phyloP scores from a whole-genome alignment of 2,797 vertebrate genomes.

The Melanotaenia pygmaea region DNA sequence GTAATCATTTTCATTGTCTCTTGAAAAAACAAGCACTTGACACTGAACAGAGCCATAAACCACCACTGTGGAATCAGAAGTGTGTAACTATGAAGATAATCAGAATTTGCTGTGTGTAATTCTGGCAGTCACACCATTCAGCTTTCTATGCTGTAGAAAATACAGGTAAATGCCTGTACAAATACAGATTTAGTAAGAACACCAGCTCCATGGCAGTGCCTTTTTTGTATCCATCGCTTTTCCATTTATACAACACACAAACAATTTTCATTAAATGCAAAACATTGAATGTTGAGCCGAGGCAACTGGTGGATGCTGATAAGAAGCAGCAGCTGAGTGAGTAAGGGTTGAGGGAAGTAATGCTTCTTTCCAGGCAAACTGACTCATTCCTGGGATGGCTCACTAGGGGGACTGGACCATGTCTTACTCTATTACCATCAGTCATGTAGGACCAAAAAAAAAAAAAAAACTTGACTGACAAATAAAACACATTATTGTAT shows the following conservation, averaged over 20 bases:
- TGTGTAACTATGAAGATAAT: no score
- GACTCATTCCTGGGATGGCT: not conserved
- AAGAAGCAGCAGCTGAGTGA: slow-evolving; percentile 22
- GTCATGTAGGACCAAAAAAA: not conserved
- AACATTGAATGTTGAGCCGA: slow-evolving; percentile 9
- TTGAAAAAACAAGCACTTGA: no score
- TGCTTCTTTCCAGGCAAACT: slow-evolving; percentile 10
- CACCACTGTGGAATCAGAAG: no score
- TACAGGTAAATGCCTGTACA: slow-evolving; percentile 7
- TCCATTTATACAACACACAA: not conserved
- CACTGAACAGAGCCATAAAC: no score
- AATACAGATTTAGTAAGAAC: not conserved
- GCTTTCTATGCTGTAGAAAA: slow-evolving; percentile 1
- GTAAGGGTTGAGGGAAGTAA: slow-evolving; percentile 8
- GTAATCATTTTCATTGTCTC: no score
- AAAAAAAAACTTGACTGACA: no score
- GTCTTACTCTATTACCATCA: not conserved
- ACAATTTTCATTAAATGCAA: slow-evolving; percentile 3
- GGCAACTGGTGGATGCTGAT: slow-evolving; percentile 38
- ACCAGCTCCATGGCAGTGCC: not conserved
- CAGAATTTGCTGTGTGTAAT: slow-evolving; percentile 5
- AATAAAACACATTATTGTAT: no score
- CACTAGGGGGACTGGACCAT: not conserved
- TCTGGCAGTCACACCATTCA: not conserved
- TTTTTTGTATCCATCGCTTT: not conserved